Base-by-base conservation (phyloP, 2,888 invertebrate genomes). In the Perizoma flavofasciatum region DNA sequence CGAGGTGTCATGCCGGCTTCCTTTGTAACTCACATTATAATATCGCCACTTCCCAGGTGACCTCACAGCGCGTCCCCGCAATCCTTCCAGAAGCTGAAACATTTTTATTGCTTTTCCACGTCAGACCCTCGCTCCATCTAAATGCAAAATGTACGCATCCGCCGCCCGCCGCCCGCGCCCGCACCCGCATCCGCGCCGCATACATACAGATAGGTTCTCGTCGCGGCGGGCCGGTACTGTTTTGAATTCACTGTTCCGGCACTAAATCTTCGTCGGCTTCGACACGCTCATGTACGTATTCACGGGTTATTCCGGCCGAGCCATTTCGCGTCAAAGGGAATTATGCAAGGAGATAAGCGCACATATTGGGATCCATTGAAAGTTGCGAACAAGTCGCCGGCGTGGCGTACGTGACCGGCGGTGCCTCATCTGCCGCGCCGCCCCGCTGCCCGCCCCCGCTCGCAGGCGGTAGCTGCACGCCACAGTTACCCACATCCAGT, bases 221-320 rank as follows among this genome's bases (percentile, higher is more conserved):
- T 69, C 69, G 69, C 68, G 66, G 68, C 69, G 69, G 67, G 66
- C 65, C 70, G 61, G 60, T 66, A 69, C 67, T 71, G 68, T 68
- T 72, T 71, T 67, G 65, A 68, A 75, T 73, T 73, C 70, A 69
- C 67, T 68, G 70, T 70, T 66, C 62, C 63, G 66, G 65, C 66
- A 56, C 70, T 75, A 70, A 74, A 71, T 67, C 70, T 75, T 64
- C 59, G 66, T 65, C 68, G 69, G 66, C 69, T 49, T 59, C 67
- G 65, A 66, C 66, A 65, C 61, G 66, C 65, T 70, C 72, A 69
- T 75, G 73, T 67, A 70, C 69, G 22, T 74, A 78, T 78, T 75
- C 73, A 73, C 69, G 64, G 66, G 57, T 63, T 67, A 72, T 70
- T 67, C 59, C 61, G 61, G 55, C 47, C 66, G 54, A 37, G 48